Evolutionary conservation across 2,113 vertebrate species (phyloP).

Genomic region (Butorides virescens): DNA sequence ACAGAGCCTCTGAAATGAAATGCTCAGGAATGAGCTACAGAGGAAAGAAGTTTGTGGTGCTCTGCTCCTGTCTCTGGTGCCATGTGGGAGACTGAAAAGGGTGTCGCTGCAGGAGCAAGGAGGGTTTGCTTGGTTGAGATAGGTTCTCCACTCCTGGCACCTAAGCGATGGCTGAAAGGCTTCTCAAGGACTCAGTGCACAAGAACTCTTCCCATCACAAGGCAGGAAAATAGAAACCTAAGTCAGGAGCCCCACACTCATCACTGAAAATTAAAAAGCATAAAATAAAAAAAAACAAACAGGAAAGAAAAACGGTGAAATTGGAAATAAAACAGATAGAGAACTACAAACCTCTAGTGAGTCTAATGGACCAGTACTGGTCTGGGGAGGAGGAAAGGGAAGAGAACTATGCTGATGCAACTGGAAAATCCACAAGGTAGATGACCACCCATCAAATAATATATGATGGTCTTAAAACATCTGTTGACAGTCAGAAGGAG

Average conservation of each 20-base stretch:
- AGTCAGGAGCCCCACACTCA: fast-evolving
- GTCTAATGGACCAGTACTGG: background rate
- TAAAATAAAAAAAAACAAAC: background rate
- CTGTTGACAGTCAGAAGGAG: background rate
- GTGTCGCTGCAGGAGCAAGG: background rate
- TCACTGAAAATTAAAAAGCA: background rate
- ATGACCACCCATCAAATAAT: background rate
- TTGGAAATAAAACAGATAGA: background rate
- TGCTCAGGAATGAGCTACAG: background rate
- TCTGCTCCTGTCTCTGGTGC: background rate
- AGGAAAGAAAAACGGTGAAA: background rate
- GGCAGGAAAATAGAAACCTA: background rate
- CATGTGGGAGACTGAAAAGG: background rate
- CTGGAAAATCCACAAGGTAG: background rate
- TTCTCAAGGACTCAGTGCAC: background rate
- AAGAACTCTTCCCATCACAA: background rate
- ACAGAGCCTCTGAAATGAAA: background rate
- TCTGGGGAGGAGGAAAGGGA: background rate
- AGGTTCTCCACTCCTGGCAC: background rate
- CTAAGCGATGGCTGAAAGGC: background rate
- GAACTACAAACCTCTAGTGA: background rate
- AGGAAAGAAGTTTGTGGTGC: background rate
- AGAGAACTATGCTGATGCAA: background rate
- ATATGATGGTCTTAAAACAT: background rate
- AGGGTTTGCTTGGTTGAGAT: background rate